phyloP scores from a whole-genome alignment of 2,797 vertebrate species.

The Tokudaia muenninki region DNA sequence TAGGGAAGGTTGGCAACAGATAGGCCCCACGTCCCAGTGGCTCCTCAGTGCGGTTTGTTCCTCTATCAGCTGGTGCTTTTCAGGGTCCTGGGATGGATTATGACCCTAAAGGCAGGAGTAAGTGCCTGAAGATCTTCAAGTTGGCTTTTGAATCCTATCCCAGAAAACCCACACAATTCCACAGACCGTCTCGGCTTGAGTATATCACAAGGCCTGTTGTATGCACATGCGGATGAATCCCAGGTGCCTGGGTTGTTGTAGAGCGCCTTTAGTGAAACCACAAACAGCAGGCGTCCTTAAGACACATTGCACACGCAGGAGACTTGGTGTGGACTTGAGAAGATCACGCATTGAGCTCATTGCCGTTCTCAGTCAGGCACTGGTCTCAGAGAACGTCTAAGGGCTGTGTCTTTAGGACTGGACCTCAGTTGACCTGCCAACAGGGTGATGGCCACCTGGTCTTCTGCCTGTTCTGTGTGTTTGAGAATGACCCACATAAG shows the following conservation, averaged over 20 bases:
- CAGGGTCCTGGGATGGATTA: not conserved
- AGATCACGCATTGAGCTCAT: not conserved
- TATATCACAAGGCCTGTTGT: not conserved
- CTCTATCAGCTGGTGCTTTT: not conserved
- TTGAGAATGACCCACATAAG: fast-evolving
- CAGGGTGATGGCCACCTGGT: not conserved
- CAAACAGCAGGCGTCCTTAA: not conserved
- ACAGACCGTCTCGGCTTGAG: not conserved
- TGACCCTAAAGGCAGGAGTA: not conserved
- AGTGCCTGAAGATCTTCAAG: not conserved
- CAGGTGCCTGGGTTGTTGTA: fast-evolving
- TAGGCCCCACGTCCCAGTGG: not conserved
- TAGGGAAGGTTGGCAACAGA: not conserved
- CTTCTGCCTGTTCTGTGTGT: fast-evolving
- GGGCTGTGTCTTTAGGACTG: not conserved
- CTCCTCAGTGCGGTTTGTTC: not conserved
- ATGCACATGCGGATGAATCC: not conserved
- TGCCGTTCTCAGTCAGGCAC: not conserved
- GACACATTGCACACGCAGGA: not conserved
- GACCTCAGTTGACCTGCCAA: fast-evolving
- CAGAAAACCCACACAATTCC: fast-evolving
- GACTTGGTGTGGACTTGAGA: not conserved
- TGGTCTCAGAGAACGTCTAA: not conserved
- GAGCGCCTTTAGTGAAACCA: not conserved
- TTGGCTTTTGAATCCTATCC: not conserved